Evolutionary conservation across 2,113 vertebrate species (phyloP).

Genomic region (Thalassarche chlororhynchos): DNA sequence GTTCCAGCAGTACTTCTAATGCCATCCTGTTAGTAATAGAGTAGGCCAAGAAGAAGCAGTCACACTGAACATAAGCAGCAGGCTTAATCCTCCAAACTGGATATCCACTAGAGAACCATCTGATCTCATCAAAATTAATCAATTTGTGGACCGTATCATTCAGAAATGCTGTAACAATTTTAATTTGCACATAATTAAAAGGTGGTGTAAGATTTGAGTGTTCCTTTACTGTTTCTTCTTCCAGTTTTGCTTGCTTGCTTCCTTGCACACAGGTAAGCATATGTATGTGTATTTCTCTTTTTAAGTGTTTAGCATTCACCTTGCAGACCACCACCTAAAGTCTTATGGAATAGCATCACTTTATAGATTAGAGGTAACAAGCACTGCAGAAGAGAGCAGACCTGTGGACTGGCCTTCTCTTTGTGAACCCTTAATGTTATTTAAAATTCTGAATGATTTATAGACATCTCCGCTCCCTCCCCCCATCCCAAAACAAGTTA

Average conservation of each 20-base stretch:
- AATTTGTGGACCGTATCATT: not conserved
- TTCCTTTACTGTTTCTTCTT: not conserved
- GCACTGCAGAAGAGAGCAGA: not conserved
- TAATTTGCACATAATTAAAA: not conserved
- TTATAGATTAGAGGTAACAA: not conserved
- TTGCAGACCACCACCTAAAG: not conserved
- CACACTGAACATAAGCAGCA: not conserved
- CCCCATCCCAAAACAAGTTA: constrained; percentile 11
- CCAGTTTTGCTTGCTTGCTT: not conserved
- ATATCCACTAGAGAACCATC: not conserved
- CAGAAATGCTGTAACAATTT: not conserved
- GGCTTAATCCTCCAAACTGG: not conserved
- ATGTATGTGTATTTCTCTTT: not conserved
- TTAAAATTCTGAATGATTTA: not conserved
- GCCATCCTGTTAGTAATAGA: not conserved
- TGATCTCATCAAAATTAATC: not conserved
- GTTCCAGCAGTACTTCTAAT: not conserved
- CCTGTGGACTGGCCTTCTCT: not conserved
- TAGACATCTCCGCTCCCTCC: not conserved
- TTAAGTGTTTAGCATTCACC: not conserved
- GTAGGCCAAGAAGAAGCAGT: not conserved
- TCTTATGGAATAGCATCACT: not conserved
- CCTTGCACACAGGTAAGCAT: not conserved
- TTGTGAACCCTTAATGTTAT: not conserved
- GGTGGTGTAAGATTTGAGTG: not conserved